Conservation (phyloP, 2,888 invertebrate species). For the Apamea sordens region DNA sequence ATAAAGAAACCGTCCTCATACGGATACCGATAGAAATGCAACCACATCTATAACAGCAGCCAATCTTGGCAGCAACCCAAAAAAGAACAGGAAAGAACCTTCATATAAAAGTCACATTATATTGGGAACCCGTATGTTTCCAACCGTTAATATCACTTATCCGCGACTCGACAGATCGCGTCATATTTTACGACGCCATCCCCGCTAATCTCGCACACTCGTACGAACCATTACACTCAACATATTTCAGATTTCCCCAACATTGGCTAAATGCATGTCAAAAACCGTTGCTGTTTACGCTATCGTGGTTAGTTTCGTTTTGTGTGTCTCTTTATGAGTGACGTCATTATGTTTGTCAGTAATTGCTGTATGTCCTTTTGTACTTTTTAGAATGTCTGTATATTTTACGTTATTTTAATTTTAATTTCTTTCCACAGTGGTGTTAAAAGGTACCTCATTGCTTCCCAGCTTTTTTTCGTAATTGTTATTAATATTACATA, state of each 20-base stretch:
- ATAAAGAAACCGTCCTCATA: neutral
- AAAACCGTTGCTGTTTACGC: neutral
- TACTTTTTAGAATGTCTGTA: neutral
- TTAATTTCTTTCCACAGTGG: neutral
- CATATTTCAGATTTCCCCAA: constrained; percentile 31
- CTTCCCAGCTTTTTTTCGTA: neutral
- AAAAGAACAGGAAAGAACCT: constrained; percentile 17
- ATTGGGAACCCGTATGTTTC: constrained; percentile 37
- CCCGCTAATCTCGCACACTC: constrained; percentile 38
- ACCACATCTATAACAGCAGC: neutral
- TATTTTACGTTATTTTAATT: neutral
- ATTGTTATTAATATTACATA: neutral
- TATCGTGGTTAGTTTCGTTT: neutral
- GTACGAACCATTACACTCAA: constrained; percentile 29
- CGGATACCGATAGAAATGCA: constrained; percentile 8
- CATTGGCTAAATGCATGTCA: constrained; percentile 34
- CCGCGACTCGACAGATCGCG: constrained; percentile 31
- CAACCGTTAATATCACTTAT: constrained; percentile 49
- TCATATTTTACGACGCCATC: constrained; percentile 53
- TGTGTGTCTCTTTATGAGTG: neutral
- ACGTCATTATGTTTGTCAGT: constrained; percentile 11
- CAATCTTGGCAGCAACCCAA: constrained; percentile 46
- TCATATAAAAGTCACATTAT: constrained; percentile 48
- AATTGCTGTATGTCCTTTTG: neutral
- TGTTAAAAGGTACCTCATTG: neutral